Evolutionary conservation across 1,140 invertebrate genomes (phyloP).

Genomic region (Lucilia sericata): DNA sequence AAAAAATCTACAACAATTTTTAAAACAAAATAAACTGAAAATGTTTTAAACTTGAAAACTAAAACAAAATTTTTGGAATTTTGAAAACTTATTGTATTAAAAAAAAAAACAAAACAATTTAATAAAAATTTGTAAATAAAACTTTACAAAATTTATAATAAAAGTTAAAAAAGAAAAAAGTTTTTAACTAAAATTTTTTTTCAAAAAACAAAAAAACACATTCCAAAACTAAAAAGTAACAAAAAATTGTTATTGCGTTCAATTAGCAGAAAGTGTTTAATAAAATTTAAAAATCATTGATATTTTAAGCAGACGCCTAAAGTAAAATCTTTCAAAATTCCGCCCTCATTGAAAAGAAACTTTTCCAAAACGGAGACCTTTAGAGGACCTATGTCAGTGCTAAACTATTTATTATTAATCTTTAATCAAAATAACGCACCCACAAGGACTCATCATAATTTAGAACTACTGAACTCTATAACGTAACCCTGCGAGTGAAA

Average conservation of each 20-base stretch:
- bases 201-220: no score
- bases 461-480: constrained; percentile 64
- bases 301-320: neutral
- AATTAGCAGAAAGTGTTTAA: no score
- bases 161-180: neutral
- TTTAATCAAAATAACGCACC: constrained; percentile 62
- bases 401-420: constrained; percentile 62
- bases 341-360: constrained; percentile 56
- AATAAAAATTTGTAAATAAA: no score
- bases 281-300: neutral
- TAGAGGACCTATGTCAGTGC: constrained; percentile 64
- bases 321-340: constrained; percentile 59
- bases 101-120: constrained; percentile 2
- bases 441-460: constrained; percentile 59
- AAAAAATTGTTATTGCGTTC: no score
- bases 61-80: neutral
- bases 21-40: neutral
- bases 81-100: neutral
- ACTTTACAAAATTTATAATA: neutral
- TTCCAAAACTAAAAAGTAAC: no score
- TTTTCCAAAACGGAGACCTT: constrained; percentile 63
- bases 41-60: neutral
- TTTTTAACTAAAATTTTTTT: neutral
- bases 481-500: constrained; percentile 45
- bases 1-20: neutral